Conservation (phyloP, 2,113 vertebrate species). For the Thryonomys swinderianus region DNA sequence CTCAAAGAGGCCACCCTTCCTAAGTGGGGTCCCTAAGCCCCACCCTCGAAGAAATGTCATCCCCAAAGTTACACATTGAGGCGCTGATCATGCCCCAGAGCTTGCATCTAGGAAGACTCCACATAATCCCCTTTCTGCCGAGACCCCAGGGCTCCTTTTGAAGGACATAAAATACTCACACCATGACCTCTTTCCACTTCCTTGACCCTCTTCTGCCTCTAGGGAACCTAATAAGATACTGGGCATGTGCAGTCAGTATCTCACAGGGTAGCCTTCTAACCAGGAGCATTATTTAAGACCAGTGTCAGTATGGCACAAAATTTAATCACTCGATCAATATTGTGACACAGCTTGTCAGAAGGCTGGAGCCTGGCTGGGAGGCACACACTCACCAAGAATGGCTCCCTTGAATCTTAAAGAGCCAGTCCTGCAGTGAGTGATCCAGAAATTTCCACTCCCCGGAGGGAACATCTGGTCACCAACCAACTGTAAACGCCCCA, state of each 20-base stretch:
- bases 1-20: not conserved
- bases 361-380: not conserved
- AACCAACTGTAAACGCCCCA: not conserved
- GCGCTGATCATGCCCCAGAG: not conserved
- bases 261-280: not conserved
- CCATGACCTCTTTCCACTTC: not conserved
- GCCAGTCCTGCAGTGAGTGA: not conserved
- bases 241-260: not conserved
- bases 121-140: not conserved
- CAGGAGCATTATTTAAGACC: slow-evolving; percentile 6
- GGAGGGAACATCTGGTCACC: not conserved
- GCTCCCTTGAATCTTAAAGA: not conserved
- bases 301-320: not conserved
- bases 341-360: slow-evolving; percentile 32
- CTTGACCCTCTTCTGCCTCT: not conserved
- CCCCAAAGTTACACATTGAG: not conserved
- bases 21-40: not conserved
- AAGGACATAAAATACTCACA: not conserved
- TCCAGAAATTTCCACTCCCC: not conserved
- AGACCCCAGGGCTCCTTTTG: not conserved
- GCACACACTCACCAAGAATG: not conserved
- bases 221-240: not conserved
- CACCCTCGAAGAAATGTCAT: not conserved
- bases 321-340: slow-evolving; percentile 4
- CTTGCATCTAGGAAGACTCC: not conserved